Conservation (phyloP, 2,888 invertebrate genomes). For the Antheraea assamensis region DNA sequence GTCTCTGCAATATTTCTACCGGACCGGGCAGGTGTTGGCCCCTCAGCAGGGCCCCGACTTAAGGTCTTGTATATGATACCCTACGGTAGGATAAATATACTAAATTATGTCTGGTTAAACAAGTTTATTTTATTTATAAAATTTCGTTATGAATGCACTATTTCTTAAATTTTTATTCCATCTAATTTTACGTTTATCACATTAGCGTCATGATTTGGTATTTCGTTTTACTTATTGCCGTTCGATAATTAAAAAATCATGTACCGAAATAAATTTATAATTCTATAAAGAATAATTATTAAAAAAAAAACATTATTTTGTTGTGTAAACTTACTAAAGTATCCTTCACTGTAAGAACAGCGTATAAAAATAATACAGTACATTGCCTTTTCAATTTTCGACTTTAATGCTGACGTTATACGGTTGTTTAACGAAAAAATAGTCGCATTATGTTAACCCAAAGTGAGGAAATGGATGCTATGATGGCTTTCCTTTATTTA, state of each 20-base stretch:
- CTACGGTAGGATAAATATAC: too few species aligned
- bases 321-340: background rate
- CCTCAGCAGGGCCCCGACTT: too few species aligned
- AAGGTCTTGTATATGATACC: too few species aligned
- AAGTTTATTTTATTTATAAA: too few species aligned
- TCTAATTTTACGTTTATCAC: constrained; percentile 34
- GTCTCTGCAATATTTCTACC: too few species aligned
- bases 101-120: too few species aligned
- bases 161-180: constrained; percentile 39
- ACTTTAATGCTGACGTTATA: constrained; percentile 12
- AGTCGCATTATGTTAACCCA: constrained; percentile 47
- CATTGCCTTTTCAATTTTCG: background rate
- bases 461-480: constrained; percentile 51
- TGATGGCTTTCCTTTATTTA: constrained; percentile 53
- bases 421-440: constrained; percentile 38
- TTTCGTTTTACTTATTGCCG: too few species aligned
- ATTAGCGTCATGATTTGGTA: too few species aligned
- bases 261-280: too few species aligned
- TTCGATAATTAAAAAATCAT: too few species aligned
- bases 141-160: constrained; percentile 24
- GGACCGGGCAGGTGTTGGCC: too few species aligned
- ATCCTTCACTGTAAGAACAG: background rate
- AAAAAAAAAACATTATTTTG: background rate
- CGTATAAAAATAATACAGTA: background rate
- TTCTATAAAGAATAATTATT: constrained; percentile 34